Percentiles rank a stretch among this genome's conserved stretches.
phyloP scores from a whole-genome alignment of 1,140 invertebrate genomes.

The Helicorthomorpha holstii region DNA sequence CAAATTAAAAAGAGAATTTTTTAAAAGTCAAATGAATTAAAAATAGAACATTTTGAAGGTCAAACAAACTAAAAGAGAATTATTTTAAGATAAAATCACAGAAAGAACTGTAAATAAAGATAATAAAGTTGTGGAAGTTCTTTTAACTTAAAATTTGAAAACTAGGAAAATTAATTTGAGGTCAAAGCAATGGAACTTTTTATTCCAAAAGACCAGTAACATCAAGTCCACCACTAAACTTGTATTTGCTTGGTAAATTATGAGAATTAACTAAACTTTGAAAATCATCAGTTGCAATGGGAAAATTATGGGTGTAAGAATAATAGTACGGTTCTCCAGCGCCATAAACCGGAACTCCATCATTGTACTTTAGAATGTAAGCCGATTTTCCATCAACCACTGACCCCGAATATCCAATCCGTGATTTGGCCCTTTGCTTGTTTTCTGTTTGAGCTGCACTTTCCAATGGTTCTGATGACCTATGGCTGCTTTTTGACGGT shows the following conservation, averaged over 20 bases:
- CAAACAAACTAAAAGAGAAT: too few species aligned
- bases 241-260: not conserved
- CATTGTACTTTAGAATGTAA: conserved; percentile 1
- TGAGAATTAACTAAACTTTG: not conserved
- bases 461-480: not conserved
- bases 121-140: too few species aligned
- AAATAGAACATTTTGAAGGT: too few species aligned
- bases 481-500: too few species aligned
- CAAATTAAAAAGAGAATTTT: too few species aligned
- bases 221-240: not conserved
- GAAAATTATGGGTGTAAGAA: conserved; percentile 1
- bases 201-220: not conserved
- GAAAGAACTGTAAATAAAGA: too few species aligned
- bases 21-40: too few species aligned
- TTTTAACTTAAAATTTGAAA: too few species aligned
- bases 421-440: not conserved
- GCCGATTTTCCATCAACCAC: not conserved
- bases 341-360: conserved; percentile 1
- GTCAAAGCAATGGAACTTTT: too few species aligned
- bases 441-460: not conserved
- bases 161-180: too few species aligned
- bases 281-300: not conserved
- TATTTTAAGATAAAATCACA: too few species aligned
- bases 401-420: not conserved
- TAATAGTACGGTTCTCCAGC: not conserved